Evolutionary conservation across 2,797 vertebrate species (phyloP), one percentile per base, ranked within the genome.

Genomic region (Luscinia megarhynchos): DNA sequence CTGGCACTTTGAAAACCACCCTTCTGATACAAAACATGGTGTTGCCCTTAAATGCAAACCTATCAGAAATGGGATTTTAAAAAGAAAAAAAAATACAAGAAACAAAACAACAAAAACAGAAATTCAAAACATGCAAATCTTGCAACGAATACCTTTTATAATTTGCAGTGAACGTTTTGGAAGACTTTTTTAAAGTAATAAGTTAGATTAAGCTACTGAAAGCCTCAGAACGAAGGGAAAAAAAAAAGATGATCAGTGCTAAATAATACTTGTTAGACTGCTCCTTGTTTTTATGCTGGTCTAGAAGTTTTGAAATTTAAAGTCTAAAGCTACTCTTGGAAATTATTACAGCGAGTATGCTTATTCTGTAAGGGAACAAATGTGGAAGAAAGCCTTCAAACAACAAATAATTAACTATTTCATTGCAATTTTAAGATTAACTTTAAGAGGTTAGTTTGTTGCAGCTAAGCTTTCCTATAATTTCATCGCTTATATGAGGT

Each of bases 391-490:
- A 84, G 55, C 10, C 50, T 48, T 63, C n/a, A 51, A 96, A 88
- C 77, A 67, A 82, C 48, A 69, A 87, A 84, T 59, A 85, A 57
- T 70, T 76, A 95, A 61, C 68, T 91, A 85, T 36, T 53, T 48
- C 87, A 75, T 8, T 46, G 34, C 46, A 93, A 92, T 83, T 94
- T 95, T 89, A 83, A 90, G 12, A 67, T 77, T 66, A 76, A 66
- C 46, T 38, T 69, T 30, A 89, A 58, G 58, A 83, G 18, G 80
- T 59, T 91, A 74, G 76, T 89, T 95, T 87, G 76, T 46, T 66
- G 87, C 72, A 92, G 30, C 38, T 63, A 90, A 66, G 10, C 21
- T 95, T 94, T 96, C 80, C 75, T 89, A 67, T 38, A 79, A 93
- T 92, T 68, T 84, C 54, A 57, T 27, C 29, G 14, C 50, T 89